Evolutionary conservation across 2,888 invertebrate species (phyloP).

Genomic region (Trileptium ribeirensis): DNA sequence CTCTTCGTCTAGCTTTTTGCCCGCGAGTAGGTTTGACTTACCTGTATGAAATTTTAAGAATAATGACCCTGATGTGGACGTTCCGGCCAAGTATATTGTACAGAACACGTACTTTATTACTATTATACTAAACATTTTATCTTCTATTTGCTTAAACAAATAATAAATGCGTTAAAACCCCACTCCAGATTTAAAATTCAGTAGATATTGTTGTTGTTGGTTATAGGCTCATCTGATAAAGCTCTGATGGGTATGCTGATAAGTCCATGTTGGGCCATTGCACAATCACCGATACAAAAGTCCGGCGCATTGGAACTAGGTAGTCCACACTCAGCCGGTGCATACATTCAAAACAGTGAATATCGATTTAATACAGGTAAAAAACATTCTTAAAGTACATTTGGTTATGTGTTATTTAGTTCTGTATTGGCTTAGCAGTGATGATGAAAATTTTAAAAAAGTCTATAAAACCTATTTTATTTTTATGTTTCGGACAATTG

Average conservation of each 20-base stretch:
- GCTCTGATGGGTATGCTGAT: neutral
- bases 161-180: neutral
- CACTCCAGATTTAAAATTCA: neutral
- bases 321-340: no score
- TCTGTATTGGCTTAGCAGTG: no score
- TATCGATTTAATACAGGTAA: neutral
- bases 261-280: neutral
- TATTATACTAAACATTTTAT: no score
- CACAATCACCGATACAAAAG: neutral
- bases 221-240: neutral
- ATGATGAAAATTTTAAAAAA: no score
- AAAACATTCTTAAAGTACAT: neutral
- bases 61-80: neutral
- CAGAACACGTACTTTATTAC: no score
- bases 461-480: no score
- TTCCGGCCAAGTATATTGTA: neutral
- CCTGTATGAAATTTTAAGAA: no score
- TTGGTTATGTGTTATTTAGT: neutral
- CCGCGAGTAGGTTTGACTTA: no score
- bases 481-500: no score
- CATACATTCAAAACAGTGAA: neutral
- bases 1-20: no score
- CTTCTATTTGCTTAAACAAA: no score
- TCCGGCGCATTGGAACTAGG: neutral
- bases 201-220: neutral